Evolutionary conservation across 2,113 vertebrate species (phyloP), one percentile per base, ranked within the genome.

Genomic region (Hippocampus mohnikei): DNA sequence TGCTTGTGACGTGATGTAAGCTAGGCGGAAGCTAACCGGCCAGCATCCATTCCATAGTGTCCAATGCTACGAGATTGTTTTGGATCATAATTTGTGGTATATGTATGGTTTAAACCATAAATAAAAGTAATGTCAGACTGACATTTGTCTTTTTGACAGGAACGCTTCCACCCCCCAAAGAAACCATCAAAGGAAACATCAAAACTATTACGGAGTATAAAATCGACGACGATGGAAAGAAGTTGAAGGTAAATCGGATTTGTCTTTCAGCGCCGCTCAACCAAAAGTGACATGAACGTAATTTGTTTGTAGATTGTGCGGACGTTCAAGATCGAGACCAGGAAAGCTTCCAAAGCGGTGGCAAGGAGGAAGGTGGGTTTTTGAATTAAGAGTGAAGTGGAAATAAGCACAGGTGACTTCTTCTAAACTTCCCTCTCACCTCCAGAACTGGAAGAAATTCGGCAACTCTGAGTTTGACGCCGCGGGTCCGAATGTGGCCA

Each of bases 361-460:
- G 96, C 96, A 1, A 92, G 94, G 42, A 93, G 96, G 78, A 98
- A 98, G 94, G 96, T 96, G 66, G 27, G 88, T 16, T 40, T 61
- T 58, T 9, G 21, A 4, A 2, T 10, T 58, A 20, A 20, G 56
- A 23, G 15, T 8, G 50, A 5, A n/a, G 48, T 60, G 13, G 1
- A 69, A 37, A 44, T 48, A 44, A 56, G 8, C 3, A 18, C 29
- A 3, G 7, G 12, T 71, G 1, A 0, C 0, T 0, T 37, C 33
- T 64, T n/a, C 23, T 25, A 3, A 61, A 23, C 9, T 21, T 15
- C 0, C 44, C 21, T 18, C 21, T 6, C 66, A 0, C 5, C 76
- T 75, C 37, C 64, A 98, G 96, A 98, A 98, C 85, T 98, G 96
- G 96, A 98, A 98, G 79, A 98, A 98, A 69, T 98, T 98, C 48